Base-by-base conservation (phyloP, 2,113 vertebrate species). In the Hydropotes inermis region DNA sequence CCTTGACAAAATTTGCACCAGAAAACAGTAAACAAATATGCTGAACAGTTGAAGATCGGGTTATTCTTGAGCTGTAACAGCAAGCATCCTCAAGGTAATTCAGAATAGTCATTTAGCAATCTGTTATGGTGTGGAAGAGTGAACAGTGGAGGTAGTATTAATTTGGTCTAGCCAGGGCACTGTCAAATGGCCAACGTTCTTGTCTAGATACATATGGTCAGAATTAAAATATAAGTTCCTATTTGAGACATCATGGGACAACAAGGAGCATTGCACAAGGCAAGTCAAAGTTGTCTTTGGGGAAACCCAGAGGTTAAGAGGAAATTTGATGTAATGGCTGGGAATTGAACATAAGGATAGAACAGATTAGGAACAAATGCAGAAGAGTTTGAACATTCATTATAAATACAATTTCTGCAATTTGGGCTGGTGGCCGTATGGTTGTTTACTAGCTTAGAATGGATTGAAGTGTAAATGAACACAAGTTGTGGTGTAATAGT, bases 391-490 rank as follows among this genome's bases (percentile, higher is more conserved):
- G 16, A 87, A 25, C 23, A 70, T 39, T 60, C 52, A 47, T 85
- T 55, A 3, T 23, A 43, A 36, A 19, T 55, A 84, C 52, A 11
- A 12, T 52, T 19, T 60, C 27, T 90, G 57, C 45, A 47, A 8
- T 90, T 85, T 81, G 28, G 6, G 9, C 27, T 55, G 5, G 13
- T 67, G 39, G 17, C 54, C 70, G 9, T 19, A 74, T n/a, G n/a
- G 25, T 57, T 61, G 17, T 84, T 83, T 10, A 78, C 47, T 85
- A 25, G 7, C 84, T 97, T 90, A 30, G 15, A 84, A 95, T 88
- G 39, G 6, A 7, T 87, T 87, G 74, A 94, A 45, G 28, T 74
- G 36, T 50, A 79, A 70, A 84, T 47, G 23, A 8, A 17, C 27
- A 36, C 7, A 76, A 87, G 7, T 67, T 60, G 4, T 27, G 36